Conservation (phyloP, 30 jellyfish, hydroid and myxozoan genomes). For the Turritopsis rubra region DNA sequence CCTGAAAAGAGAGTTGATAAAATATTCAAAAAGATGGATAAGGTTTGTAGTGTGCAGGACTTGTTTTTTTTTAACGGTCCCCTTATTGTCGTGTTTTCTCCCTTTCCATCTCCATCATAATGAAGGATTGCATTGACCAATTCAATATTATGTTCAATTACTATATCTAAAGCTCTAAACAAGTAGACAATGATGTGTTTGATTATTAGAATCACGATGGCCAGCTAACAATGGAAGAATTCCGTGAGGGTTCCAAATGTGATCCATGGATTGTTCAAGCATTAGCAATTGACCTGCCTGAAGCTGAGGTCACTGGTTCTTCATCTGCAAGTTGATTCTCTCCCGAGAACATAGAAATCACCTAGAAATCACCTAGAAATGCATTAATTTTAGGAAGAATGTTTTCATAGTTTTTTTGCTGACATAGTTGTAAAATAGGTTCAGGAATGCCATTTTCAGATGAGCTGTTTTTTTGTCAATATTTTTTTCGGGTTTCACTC, state of each 20-base stretch:
- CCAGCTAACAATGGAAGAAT: conserved; percentile 88
- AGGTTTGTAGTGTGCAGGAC: conserved; percentile 39
- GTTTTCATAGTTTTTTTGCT: neutral
- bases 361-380: neutral
- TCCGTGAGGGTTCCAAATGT: conserved; percentile 93
- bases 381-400: neutral
- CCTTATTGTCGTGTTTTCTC: neutral
- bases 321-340: neutral
- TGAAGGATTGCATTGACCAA: neutral
- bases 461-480: neutral
- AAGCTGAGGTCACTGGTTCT: conserved; percentile 54
- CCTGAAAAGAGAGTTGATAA: conserved; percentile 97
- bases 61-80: neutral
- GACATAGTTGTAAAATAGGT: neutral
- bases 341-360: neutral
- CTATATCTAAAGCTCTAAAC: neutral
- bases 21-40: conserved; percentile 89
- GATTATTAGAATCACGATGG: conserved; percentile 76
- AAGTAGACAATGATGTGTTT: neutral
- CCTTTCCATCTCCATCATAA: neutral
- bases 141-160: neutral
- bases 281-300: conserved; percentile 90
- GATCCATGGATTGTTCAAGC: conserved; percentile 99
- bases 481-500: neutral
- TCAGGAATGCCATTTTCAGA: neutral